Percentiles rank a stretch among this genome's conserved stretches.
Conservation (phyloP, 2,113 vertebrate species). For the Lasiurus borealis region DNA sequence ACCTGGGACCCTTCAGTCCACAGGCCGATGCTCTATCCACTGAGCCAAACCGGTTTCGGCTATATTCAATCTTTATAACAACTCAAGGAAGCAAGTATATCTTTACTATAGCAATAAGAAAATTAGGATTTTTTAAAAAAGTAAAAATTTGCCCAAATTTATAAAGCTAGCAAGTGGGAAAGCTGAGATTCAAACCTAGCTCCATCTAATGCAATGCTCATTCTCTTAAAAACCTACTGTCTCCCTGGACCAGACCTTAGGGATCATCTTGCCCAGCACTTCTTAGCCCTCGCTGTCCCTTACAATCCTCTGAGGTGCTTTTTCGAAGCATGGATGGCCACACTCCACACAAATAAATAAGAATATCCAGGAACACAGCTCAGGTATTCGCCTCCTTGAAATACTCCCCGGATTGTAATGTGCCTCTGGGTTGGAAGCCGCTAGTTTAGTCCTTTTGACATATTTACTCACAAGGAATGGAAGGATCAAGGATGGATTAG, state of each 20-base stretch:
- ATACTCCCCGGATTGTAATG: background rate
- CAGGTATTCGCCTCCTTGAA: background rate
- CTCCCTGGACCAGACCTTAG: background rate
- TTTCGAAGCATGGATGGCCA: background rate
- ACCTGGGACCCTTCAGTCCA: no score
- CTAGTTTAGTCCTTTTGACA: background rate
- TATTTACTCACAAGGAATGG: constrained; percentile 27
- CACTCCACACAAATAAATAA: background rate
- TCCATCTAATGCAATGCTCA: background rate
- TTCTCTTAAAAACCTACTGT: background rate
- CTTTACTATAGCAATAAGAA: background rate
- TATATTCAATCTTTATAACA: background rate
- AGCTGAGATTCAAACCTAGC: background rate
- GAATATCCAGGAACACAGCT: background rate
- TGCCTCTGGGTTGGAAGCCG: background rate
- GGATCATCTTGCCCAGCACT: background rate
- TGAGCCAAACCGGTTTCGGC: no score
- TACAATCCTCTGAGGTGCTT: background rate
- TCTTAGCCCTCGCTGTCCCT: background rate
- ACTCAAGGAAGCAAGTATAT: background rate
- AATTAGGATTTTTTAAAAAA: background rate
- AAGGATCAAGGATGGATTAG: background rate
- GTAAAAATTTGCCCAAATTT: background rate
- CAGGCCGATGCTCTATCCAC: no score
- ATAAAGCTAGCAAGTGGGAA: background rate